phyloP scores from a whole-genome alignment of 2,888 invertebrate genomes.

The Cotesia congregata region DNA sequence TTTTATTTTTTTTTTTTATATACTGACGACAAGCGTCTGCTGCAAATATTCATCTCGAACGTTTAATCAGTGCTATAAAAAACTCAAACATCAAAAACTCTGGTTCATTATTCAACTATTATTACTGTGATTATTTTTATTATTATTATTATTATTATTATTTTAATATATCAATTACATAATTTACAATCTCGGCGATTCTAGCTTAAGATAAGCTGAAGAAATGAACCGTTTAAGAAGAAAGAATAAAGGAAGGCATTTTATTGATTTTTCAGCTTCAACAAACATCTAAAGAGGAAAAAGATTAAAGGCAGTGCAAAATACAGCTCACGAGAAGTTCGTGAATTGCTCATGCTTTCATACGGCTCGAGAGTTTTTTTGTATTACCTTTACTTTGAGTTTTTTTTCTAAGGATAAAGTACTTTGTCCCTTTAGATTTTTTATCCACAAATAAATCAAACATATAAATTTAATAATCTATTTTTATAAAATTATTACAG shows the following conservation, averaged over 20 bases:
- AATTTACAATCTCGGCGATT: conserved; percentile 15
- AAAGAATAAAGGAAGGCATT: conserved; percentile 44
- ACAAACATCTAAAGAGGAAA: conserved; percentile 50
- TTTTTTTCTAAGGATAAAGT: neutral
- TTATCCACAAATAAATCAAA: neutral
- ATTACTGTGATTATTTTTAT: neutral
- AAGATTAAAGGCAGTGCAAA: conserved; percentile 56
- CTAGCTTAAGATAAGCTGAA: conserved; percentile 37
- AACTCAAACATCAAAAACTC: conserved; percentile 9
- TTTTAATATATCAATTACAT: neutral
- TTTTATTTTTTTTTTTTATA: neutral
- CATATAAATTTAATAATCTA: conserved; percentile 1
- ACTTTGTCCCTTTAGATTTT: neutral
- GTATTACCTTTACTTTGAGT: neutral
- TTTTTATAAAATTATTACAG: conserved; percentile 2
- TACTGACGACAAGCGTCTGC: neutral
- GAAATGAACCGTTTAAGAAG: conserved; percentile 43
- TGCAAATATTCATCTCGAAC: conserved; percentile 3
- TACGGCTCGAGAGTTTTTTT: conserved; percentile 29
- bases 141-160: neutral
- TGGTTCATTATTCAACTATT: conserved; percentile 1
- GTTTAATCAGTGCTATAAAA: conserved; percentile 9
- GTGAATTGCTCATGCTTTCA: conserved; percentile 51
- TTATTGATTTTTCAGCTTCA: conserved; percentile 57
- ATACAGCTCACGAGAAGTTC: conserved; percentile 50